phyloP scores from a whole-genome alignment of 2,888 invertebrate genomes.

The Cremastobaeus sp. region DNA sequence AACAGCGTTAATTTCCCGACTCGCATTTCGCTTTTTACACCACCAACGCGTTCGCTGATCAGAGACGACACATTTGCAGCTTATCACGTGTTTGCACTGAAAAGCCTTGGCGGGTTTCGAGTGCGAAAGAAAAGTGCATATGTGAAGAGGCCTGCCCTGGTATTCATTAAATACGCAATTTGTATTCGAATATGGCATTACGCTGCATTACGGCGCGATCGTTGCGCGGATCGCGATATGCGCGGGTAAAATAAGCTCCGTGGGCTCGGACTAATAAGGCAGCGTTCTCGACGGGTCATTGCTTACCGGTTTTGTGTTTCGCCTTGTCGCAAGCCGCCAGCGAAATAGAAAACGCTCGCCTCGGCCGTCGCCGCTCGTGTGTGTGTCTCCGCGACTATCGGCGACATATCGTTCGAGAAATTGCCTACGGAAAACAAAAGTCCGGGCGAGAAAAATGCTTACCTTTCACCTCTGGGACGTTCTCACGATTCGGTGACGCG shows the following conservation, averaged over 20 bases:
- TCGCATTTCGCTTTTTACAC: slow-evolving; percentile 27
- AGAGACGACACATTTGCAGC: too few species aligned
- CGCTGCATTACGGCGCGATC: slow-evolving; percentile 49
- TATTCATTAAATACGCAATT: slow-evolving; percentile 48
- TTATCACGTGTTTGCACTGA: too few species aligned
- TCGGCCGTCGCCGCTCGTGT: slow-evolving; percentile 52
- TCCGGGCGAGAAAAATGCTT: slow-evolving; percentile 16
- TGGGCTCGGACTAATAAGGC: slow-evolving; percentile 71
- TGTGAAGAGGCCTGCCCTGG: slow-evolving; percentile 33
- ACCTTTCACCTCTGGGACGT: slow-evolving; percentile 50
- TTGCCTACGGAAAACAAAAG: slow-evolving; percentile 49
- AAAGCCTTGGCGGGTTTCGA: background rate
- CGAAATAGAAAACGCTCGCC: slow-evolving; percentile 56
- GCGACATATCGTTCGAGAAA: slow-evolving; percentile 52
- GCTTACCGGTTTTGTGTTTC: slow-evolving; percentile 76
- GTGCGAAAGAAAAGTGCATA: background rate
- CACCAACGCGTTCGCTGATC: too few species aligned
- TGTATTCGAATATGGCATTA: slow-evolving; percentile 60
- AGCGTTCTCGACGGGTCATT: slow-evolving; percentile 75
- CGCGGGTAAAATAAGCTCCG: slow-evolving; percentile 69
- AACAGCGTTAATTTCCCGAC: too few species aligned
- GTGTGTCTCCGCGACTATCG: slow-evolving; percentile 51
- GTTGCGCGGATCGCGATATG: slow-evolving; percentile 58
- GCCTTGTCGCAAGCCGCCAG: slow-evolving; percentile 63
- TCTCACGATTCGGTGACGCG: slow-evolving; percentile 43